Evolutionary conservation across 2,888 invertebrate species (phyloP), one percentile per base, ranked within the genome.

Genomic region (Melikaiella ostensackeni): DNA sequence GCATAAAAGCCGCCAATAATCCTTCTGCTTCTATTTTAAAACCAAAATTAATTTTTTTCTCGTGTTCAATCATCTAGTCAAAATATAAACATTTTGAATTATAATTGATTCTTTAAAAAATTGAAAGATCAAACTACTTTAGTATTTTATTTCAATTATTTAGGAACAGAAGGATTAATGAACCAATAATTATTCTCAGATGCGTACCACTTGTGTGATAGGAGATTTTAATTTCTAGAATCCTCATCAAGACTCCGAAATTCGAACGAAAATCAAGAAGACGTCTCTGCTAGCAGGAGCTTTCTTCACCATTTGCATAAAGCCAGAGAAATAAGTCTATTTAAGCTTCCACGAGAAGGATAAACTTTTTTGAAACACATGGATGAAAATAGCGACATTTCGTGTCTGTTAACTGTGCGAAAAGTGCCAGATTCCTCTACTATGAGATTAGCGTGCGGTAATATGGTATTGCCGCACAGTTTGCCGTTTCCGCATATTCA

Each of bases 241-340:
- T 93, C 84, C 95, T 94, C 93, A 94, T 95, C 91, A 93, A 93
- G 88, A 95, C 94, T 87, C 94, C 95, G 79, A 93, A 93, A 80
- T 79, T 84, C 79, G 85, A 86, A 78, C 81, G 86, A 73, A 85
- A 81, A 80, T 83, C 80, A 79, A 84, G 83, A 66, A 84, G 81
- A 55, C 82, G 85, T 81, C 81, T 83, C 78, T 82, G 84, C 79
- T 85, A 83, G 80, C 92, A 93, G 90, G 27, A 70, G 80, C 75
- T 75, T 75, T 77, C 61, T 75, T 63, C 75, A 55, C 55, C 73
- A 61, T 78, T 74, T 75, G 64, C 61, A 70, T 50, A 55, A 30
- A 76, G 55, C 24, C 33, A 42, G 78, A 55, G 19, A 55, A 78
- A 73, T 75, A 78, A 78, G 59, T 79, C 77, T 79, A 35, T 42